Percentiles rank a stretch among this genome's conserved stretches.
Evolutionary conservation across 2,888 invertebrate species (phyloP).

Genomic region (Amorpha juglandis): DNA sequence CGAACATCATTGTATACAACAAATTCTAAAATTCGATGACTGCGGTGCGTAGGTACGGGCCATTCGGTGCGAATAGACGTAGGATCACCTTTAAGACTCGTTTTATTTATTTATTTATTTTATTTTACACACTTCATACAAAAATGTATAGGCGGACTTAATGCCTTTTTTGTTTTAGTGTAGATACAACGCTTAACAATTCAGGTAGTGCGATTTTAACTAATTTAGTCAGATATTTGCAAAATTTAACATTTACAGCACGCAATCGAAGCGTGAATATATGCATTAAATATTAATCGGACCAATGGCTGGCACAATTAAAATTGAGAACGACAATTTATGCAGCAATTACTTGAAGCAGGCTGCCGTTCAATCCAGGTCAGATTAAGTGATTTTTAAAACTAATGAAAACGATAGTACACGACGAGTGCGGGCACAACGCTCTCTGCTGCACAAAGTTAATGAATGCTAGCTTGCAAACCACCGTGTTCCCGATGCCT

Average conservation of each 20-base stretch:
- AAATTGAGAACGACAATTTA: conserved; percentile 73
- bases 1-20: too few relatives aligned
- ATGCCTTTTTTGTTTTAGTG: too few relatives aligned
- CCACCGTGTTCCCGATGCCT: conserved; percentile 46
- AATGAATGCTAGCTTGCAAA: conserved; percentile 65
- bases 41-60: too few relatives aligned
- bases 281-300: conserved; percentile 26
- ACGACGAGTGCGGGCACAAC: conserved; percentile 61
- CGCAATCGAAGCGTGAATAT: conserved; percentile 15
- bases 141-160: too few relatives aligned
- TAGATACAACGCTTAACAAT: background rate
- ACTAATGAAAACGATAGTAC: conserved; percentile 77
- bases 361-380: conserved; percentile 76
- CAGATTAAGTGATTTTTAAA: conserved; percentile 81
- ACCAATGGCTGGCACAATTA: conserved; percentile 62
- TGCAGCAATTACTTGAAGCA: conserved; percentile 78
- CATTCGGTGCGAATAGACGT: too few relatives aligned
- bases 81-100: too few relatives aligned
- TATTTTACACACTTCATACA: too few relatives aligned
- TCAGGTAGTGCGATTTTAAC: background rate
- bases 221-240: conserved; percentile 1
- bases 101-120: too few relatives aligned
- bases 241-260: conserved; percentile 19
- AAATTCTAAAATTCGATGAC: too few relatives aligned
- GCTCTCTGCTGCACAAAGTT: conserved; percentile 61